A percentile compares a stretch with the other conserved stretches of the same genome.
phyloP scores from a whole-genome alignment of 2,797 vertebrate genomes.

The Sebastolobus altivelis region DNA sequence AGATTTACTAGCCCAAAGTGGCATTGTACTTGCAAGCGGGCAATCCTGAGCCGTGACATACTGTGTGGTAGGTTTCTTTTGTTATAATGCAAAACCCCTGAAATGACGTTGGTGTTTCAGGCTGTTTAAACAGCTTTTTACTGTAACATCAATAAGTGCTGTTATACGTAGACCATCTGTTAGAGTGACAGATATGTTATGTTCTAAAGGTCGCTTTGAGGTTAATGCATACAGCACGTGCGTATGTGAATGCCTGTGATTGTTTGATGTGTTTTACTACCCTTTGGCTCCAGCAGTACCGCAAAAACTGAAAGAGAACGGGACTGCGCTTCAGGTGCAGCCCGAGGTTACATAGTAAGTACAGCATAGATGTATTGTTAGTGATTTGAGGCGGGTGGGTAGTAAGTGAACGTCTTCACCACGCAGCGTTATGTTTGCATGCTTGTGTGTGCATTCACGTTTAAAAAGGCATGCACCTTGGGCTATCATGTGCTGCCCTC shows the following conservation, averaged over 20 bases:
- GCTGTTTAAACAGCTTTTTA: not conserved
- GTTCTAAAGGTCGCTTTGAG: not conserved
- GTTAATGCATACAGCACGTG: not conserved
- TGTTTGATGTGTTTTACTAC: not conserved
- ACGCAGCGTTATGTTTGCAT: slow-evolving; percentile 8
- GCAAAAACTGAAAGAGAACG: not conserved
- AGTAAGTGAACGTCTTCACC: not conserved
- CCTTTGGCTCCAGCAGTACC: not conserved
- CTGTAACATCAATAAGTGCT: not conserved
- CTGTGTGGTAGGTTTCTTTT: not conserved
- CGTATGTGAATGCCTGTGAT: not conserved
- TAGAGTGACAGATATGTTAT: not conserved
- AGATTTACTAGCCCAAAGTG: too few species aligned
- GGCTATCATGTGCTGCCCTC: slow-evolving; percentile 69
- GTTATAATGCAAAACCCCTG: not conserved
- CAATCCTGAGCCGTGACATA: too few species aligned
- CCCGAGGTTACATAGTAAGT: not conserved
- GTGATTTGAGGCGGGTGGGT: not conserved
- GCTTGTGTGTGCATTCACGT: slow-evolving; percentile 39
- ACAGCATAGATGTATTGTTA: not conserved
- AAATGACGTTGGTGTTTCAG: not conserved
- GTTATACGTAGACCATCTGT: not conserved
- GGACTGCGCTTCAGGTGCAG: not conserved
- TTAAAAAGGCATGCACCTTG: slow-evolving; percentile 53
- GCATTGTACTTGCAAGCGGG: too few species aligned